phyloP scores from a whole-genome alignment of 2,797 vertebrate species.

The Myotis vivesi region DNA sequence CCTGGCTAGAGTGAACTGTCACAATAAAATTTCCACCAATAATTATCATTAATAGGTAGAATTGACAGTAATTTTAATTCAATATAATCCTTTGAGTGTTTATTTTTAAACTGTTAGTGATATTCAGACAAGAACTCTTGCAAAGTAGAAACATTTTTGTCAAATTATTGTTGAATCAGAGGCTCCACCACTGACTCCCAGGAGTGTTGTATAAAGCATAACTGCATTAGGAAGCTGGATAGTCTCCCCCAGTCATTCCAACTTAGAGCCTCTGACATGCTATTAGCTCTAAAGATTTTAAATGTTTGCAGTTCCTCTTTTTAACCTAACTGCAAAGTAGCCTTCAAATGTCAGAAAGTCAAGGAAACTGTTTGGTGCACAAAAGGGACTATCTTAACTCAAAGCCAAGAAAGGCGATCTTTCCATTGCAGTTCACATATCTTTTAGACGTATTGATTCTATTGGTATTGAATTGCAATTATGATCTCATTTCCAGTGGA shows the following conservation, averaged over 20 bases:
- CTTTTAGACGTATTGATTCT: conserved; percentile 19
- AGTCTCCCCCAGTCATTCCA: not conserved
- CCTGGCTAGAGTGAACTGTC: conserved; percentile 30
- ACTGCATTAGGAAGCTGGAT: not conserved
- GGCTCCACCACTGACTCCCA: not conserved
- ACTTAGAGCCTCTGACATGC: not conserved
- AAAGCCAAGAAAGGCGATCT: not conserved
- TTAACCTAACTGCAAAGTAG: conserved; percentile 1
- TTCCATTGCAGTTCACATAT: not conserved
- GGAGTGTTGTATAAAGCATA: not conserved
- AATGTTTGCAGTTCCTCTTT: not conserved
- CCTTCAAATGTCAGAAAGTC: conserved; percentile 27
- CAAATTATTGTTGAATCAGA: conserved; percentile 48
- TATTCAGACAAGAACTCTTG: conserved; percentile 30
- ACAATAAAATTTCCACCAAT: conserved; percentile 31
- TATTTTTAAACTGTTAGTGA: conserved; percentile 55
- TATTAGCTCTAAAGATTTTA: not conserved
- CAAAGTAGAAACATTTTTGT: conserved; percentile 53
- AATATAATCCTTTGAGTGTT: conserved; percentile 37
- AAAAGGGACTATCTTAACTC: conserved; percentile 25
- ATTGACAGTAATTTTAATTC: conserved; percentile 64
- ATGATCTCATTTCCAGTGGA: not conserved
- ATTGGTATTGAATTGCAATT: not conserved
- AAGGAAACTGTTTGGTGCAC: not conserved
- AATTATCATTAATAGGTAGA: conserved; percentile 60